Evolutionary conservation across 2,113 vertebrate species (phyloP).

Genomic region (Parus major): DNA sequence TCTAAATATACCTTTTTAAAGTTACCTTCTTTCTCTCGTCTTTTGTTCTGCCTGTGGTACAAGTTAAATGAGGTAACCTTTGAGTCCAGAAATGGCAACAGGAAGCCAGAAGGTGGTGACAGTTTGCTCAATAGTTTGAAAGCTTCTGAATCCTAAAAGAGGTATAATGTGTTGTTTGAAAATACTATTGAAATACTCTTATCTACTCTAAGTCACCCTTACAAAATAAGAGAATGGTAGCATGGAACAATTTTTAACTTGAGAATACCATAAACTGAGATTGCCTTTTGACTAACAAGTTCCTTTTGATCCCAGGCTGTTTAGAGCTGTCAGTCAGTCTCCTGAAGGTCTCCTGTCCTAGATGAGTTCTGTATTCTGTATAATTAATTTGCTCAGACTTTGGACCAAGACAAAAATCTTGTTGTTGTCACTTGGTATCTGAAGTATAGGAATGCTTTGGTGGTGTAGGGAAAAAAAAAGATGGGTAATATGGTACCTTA

Average conservation of each 20-base stretch:
- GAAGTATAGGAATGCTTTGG: not conserved
- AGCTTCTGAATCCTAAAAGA: not conserved
- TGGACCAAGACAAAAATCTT: not conserved
- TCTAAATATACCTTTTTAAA: not conserved
- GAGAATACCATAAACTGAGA: not conserved
- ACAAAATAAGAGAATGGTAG: not conserved
- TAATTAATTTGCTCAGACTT: not conserved
- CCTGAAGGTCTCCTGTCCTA: not conserved
- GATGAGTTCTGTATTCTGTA: not conserved
- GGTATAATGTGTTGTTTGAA: not conserved
- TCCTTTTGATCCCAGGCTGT: not conserved
- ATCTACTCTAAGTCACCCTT: not conserved
- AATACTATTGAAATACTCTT: not conserved
- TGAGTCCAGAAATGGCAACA: not conserved
- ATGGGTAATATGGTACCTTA: not conserved
- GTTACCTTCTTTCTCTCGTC: not conserved
- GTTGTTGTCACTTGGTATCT: not conserved
- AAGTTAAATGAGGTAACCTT: not conserved
- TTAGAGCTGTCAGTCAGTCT: not conserved
- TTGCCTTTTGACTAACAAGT: not conserved
- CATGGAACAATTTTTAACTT: not conserved
- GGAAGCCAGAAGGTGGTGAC: slow-evolving; percentile 28
- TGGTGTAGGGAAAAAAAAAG: not conserved
- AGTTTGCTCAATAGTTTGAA: slow-evolving; percentile 32
- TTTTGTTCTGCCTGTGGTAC: not conserved